These are phyloP conservation scores for Meteorus sp. DNA, from an alignment of 1,140 invertebrate genomes.

Conservation along the genomic window DNA sequence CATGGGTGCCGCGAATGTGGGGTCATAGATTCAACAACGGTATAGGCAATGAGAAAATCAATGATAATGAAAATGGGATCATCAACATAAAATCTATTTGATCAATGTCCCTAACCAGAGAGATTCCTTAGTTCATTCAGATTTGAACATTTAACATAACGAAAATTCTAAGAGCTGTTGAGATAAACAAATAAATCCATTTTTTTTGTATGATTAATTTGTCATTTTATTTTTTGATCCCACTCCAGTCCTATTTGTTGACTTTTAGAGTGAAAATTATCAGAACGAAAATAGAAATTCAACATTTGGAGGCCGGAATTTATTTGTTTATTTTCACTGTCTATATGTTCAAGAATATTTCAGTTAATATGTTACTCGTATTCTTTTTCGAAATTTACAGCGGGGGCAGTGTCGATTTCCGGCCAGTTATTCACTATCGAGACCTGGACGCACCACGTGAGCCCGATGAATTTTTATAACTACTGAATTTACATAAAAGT, in stretches of 20 bases:
- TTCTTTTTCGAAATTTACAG: slow-evolving; percentile 55
- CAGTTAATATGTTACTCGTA: slow-evolving; percentile 14
- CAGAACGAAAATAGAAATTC: slow-evolving; percentile 10
- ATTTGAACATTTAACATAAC: no score
- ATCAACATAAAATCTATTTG: background rate
- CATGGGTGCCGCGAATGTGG: slow-evolving; percentile 28
- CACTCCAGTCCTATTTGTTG: slow-evolving; percentile 33
- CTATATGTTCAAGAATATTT: slow-evolving; percentile 13
- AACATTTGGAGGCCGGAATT: no score
- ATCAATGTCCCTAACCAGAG: no score
- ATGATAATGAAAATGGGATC: background rate
- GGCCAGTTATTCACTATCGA: slow-evolving; percentile 86
- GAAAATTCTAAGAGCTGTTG: background rate
- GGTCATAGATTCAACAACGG: no score
- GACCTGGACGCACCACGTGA: slow-evolving; percentile 89
- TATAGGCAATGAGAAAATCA: no score
- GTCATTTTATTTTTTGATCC: slow-evolving; percentile 45
- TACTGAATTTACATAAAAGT: background rate
- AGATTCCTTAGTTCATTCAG: no score
- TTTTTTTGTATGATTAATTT: slow-evolving; percentile 36
- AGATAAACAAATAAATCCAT: slow-evolving; percentile 43
- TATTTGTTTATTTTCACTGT: slow-evolving; percentile 25
- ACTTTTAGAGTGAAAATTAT: slow-evolving; percentile 9
- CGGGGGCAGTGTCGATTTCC: slow-evolving; percentile 73
- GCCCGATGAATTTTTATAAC: slow-evolving; percentile 79